Evolutionary conservation across 2,113 vertebrate genomes (phyloP), one percentile per base, ranked within the genome.

Genomic region (Circaetus gallicus): DNA sequence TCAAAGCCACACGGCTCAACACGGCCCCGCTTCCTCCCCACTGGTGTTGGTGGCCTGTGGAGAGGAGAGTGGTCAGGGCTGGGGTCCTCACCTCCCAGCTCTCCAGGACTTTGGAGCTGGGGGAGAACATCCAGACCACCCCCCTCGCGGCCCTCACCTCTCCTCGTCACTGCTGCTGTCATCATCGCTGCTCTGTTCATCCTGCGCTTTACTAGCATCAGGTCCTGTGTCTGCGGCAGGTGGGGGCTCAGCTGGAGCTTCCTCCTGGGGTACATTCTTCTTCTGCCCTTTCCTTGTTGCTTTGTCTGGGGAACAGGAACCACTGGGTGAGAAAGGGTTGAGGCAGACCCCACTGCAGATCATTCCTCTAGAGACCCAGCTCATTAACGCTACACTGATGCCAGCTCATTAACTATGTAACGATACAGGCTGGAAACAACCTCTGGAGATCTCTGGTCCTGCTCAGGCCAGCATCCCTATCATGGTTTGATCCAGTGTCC

Each of bases 91-190:
- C 4, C 43, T 59, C n/a, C 53, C 80, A 4, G 7, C 29, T 63
- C 69, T 45, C 21, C 55, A 24, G 15, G 31, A 10, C 19, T 25
- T 26, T 4, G 20, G 71, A 72, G 62, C 34, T 79, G 16, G 6
- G 32, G 19, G 4, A 65, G 15, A 67, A 71, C 36, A 65, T 3
- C 32, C 61, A 71, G 47, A 28, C 1, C 1, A 1, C 6, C 1
- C 32, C 13, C 2, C 6, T 43, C 40, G 28, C 4, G 32, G n/a
- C 16, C 70, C 96, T 97, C 93, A 99, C 99, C 96, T 98, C 56
- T 99, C 99, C n/a, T 99, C 98, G 0, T 98, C 99, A 2, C 99
- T 98, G 86, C 97, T 98, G 86, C 97, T 98, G 31, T 97, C 97
- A 10, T 98, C 92, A 0, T 99, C 98, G 7, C 96, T 97, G 69